Evolutionary conservation across 2,797 vertebrate genomes (phyloP).

Genomic region (Tiaroga cobitis): DNA sequence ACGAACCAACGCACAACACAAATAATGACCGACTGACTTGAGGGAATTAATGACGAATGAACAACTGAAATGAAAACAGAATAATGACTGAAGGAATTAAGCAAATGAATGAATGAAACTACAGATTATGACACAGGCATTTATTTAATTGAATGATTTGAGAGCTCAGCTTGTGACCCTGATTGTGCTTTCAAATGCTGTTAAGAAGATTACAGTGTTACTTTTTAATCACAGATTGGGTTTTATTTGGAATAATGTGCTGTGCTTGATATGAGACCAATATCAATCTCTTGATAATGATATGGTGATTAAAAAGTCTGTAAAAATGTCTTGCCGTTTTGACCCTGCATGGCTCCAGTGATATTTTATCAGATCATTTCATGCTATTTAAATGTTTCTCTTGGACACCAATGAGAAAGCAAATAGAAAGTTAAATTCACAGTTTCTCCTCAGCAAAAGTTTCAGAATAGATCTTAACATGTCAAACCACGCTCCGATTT

Average conservation of each 20-base stretch:
- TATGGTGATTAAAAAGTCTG: background rate
- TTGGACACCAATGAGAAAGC: background rate
- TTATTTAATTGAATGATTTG: slow-evolving; percentile 14
- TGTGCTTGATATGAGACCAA: background rate
- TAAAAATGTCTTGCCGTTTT: background rate
- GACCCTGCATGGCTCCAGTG: background rate
- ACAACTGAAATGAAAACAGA: background rate
- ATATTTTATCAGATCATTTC: background rate
- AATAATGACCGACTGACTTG: background rate
- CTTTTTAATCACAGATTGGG: slow-evolving; percentile 36
- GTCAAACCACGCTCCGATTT: too few relatives aligned
- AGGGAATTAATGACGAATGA: background rate
- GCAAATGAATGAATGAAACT: slow-evolving; percentile 15
- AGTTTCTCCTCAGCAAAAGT: background rate
- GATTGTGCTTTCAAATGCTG: slow-evolving; percentile 27
- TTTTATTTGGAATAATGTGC: slow-evolving; percentile 23
- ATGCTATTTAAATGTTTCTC: background rate
- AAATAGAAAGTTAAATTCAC: background rate
- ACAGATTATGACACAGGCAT: background rate
- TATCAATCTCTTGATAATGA: slow-evolving; percentile 35
- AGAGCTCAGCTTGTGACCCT: slow-evolving; percentile 21
- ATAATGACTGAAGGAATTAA: background rate
- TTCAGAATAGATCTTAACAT: background rate
- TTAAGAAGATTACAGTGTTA: slow-evolving; percentile 26
- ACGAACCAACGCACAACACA: background rate